A percentile compares a stretch with the other conserved stretches of the same genome.
phyloP scores from a whole-genome alignment of 1,140 invertebrate genomes.

The Drosophila prosaltans region DNA sequence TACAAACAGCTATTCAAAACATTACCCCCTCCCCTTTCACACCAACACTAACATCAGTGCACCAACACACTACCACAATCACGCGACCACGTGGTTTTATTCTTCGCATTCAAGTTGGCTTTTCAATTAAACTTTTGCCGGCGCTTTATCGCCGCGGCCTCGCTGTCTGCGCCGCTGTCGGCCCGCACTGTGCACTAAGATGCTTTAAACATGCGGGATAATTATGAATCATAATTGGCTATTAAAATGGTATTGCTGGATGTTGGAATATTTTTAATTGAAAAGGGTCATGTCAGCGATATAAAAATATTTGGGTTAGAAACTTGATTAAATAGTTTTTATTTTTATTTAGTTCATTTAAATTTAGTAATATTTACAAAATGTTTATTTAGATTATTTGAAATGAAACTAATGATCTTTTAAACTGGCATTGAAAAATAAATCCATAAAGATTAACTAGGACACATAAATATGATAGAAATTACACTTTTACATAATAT shows the following conservation, averaged over 20 bases:
- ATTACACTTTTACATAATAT: background rate
- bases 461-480: too few species aligned
- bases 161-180: conserved; percentile 1
- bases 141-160: conserved; percentile 31
- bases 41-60: conserved; percentile 21
- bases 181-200: conserved; percentile 31
- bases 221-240: conserved; percentile 10
- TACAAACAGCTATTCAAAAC: conserved; percentile 31
- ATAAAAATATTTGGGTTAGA: conserved; percentile 1
- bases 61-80: conserved; percentile 31
- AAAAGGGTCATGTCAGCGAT: background rate
- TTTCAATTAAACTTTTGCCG: conserved; percentile 68
- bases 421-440: background rate
- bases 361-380: background rate
- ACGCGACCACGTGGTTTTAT: conserved; percentile 67
- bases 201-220: conserved; percentile 12
- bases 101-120: conserved; percentile 53
- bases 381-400: background rate
- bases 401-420: background rate
- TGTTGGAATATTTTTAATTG: conserved; percentile 2
- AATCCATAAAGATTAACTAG: background rate
- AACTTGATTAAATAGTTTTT: background rate
- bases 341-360: background rate
- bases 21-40: conserved; percentile 21
- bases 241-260: conserved; percentile 1